phyloP scores from a whole-genome alignment of 2,888 invertebrate genomes.

The Megalurothrips usitatus region DNA sequence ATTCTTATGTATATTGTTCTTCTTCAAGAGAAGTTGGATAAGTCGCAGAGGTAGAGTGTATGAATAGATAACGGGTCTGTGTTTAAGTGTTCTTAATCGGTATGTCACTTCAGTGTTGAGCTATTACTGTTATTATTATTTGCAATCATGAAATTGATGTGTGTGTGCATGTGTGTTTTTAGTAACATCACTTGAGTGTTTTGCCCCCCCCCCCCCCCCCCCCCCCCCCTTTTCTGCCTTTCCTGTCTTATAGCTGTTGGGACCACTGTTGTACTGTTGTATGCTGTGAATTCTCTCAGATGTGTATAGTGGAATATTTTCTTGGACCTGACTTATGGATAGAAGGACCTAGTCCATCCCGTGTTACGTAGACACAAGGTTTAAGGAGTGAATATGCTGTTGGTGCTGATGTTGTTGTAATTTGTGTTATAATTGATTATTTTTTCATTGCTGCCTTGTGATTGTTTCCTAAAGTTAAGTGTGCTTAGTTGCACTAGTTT shows the following conservation, averaged over 20 bases:
- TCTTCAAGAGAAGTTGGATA: background rate
- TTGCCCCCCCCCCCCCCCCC: background rate
- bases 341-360: conserved; percentile 25
- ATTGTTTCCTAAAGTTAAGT: conserved; percentile 5
- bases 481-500: conserved; percentile 20
- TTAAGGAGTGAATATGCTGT: background rate
- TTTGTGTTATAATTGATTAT: conserved; percentile 25
- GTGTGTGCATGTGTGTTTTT: background rate
- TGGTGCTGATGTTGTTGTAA: conserved; percentile 23
- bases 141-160: background rate
- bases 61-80: background rate
- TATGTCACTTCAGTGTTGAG: background rate
- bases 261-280: conserved; percentile 18
- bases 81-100: background rate
- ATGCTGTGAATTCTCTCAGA: background rate
- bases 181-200: background rate
- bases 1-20: background rate
- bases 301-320: conserved; percentile 13
- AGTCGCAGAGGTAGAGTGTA: background rate
- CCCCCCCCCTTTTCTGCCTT: background rate
- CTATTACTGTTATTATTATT: background rate
- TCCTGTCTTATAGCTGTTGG: background rate
- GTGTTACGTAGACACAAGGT: background rate
- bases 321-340: background rate
- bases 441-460: conserved; percentile 26